A percentile compares a stretch with the other conserved stretches of the same genome.
Conservation (phyloP, 1,140 invertebrate genomes). For the Panagrolaimus sp. region DNA sequence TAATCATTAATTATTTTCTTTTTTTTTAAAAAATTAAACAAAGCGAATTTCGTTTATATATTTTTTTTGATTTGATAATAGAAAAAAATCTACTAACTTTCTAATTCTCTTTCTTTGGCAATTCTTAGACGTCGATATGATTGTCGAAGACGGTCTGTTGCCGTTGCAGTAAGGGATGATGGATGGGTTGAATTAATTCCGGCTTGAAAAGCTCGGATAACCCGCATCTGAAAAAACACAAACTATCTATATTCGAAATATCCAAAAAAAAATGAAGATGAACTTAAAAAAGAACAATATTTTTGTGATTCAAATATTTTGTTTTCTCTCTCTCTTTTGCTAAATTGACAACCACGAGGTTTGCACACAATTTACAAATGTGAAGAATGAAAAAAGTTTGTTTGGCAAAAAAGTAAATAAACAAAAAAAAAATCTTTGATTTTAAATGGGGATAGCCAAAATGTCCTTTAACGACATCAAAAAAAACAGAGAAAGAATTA, state of each 20-base stretch:
- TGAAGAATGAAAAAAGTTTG: conserved; percentile 21
- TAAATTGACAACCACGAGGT: neutral
- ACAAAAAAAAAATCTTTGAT: conserved; percentile 1
- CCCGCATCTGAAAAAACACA: conserved; percentile 43
- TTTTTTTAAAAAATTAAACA: neutral
- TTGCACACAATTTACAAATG: neutral
- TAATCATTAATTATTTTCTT: neutral
- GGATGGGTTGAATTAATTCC: conserved; percentile 39
- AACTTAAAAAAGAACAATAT: too few species aligned
- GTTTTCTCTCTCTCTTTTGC: neutral
- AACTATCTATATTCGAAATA: too few species aligned
- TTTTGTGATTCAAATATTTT: too few species aligned
- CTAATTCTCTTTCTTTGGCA: conserved; percentile 47
- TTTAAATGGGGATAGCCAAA: conserved; percentile 5
- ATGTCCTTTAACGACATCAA: neutral
- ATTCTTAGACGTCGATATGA: conserved; percentile 41
- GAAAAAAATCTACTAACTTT: conserved; percentile 29
- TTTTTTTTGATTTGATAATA: neutral
- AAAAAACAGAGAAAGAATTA: neutral
- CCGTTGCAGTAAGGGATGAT: conserved; percentile 38
- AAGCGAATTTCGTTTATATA: neutral
- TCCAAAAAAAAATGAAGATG: too few species aligned
- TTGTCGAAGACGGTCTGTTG: conserved; percentile 45
- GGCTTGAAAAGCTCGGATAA: conserved; percentile 46
- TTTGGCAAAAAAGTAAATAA: conserved; percentile 10